Evolutionary conservation across 2,888 invertebrate species (phyloP).

Genomic region (Trissonchulus latispiculum): DNA sequence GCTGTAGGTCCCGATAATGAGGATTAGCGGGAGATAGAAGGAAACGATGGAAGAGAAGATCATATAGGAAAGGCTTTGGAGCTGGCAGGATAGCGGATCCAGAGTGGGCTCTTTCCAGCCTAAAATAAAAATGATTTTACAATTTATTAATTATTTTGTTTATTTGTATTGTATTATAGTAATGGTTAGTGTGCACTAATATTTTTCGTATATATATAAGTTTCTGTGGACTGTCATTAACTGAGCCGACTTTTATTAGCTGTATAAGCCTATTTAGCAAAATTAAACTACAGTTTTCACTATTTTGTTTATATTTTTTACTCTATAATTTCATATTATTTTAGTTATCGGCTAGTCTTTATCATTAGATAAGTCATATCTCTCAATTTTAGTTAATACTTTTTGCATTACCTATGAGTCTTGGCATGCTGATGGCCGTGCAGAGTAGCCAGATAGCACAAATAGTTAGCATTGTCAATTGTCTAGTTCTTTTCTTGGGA

Average conservation of each 20-base stretch:
- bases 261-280: no score
- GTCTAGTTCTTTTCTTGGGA: slow-evolving; percentile 11
- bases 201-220: no score
- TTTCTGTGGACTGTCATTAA: no score
- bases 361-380: not conserved
- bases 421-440: slow-evolving; percentile 5
- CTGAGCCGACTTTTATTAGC: no score
- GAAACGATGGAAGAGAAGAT: slow-evolving; percentile 21
- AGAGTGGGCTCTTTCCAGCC: slow-evolving; percentile 10
- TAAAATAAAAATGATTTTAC: not conserved
- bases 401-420: slow-evolving; percentile 1
- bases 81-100: not conserved
- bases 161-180: no score
- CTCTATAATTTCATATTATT: no score
- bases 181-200: no score
- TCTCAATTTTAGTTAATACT: not conserved
- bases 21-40: slow-evolving; percentile 22
- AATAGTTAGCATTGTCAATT: slow-evolving; percentile 16
- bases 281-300: no score
- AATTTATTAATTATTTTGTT: no score
- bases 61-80: slow-evolving; percentile 21
- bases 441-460: slow-evolving; percentile 21
- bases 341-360: not conserved
- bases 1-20: slow-evolving; percentile 19
- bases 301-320: no score